A percentile compares a stretch with the other conserved stretches of the same genome.
Evolutionary conservation across 2,797 vertebrate genomes (phyloP).

Genomic region (Pyrrhura leucotis): DNA sequence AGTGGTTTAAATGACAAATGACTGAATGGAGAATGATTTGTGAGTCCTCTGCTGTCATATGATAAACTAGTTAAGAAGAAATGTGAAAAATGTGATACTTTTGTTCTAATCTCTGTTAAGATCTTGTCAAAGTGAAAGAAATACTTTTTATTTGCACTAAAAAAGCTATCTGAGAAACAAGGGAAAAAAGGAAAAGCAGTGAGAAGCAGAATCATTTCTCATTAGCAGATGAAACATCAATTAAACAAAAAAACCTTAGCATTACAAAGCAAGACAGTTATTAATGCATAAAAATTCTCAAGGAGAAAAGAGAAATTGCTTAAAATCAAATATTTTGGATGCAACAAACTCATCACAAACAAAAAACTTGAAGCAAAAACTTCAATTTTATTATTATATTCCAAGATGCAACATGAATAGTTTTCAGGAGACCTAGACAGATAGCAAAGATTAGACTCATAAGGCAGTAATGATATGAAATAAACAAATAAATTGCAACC

Average conservation of each 20-base stretch:
- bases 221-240: not conserved
- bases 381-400: not conserved
- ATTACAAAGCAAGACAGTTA: not conserved
- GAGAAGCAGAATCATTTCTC: not conserved
- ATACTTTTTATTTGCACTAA: rapidly evolving
- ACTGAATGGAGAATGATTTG: not conserved
- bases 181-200: not conserved
- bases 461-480: rapidly evolving
- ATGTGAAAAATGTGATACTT: not conserved
- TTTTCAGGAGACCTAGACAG: not conserved
- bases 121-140: not conserved
- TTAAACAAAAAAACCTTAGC: not conserved
- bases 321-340: not conserved
- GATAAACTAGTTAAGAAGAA: not conserved
- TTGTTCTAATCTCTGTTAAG: not conserved
- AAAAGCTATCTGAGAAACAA: not conserved
- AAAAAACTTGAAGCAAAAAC: not conserved
- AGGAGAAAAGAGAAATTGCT: not conserved
- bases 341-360: not conserved
- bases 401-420: not conserved
- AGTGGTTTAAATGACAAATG: not conserved
- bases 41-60: not conserved
- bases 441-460: not conserved
- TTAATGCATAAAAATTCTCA: not conserved
- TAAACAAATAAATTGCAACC: not conserved